Evolutionary conservation across 2,113 vertebrate species (phyloP), one percentile per base, ranked within the genome.

Genomic region (Nothocercus julius): DNA sequence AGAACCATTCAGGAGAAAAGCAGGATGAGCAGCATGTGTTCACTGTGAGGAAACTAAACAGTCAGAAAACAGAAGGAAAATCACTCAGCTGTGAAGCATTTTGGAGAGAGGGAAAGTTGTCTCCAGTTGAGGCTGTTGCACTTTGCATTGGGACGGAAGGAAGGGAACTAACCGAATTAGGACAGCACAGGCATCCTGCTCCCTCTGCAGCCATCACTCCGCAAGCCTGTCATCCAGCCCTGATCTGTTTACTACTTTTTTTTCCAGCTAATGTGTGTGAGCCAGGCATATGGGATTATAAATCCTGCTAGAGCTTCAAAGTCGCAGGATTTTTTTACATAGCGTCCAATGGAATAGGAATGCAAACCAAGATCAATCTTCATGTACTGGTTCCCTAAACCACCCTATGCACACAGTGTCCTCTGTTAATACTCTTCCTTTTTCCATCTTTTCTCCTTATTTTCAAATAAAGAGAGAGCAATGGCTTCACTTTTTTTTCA

Each of bases 251-350:
- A 21, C 38, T 40, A 45, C 27, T 24, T 25, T 61, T 73, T 49
- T 63, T 28, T 24, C 24, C 19, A 34, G 54, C 0, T 0, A 20
- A 27, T 38, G 4, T 15, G 34, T n/a, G 10, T 7, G 19, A n/a
- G 18, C 5, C 30, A 13, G 61, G 25, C 82, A 13, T 32, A 14
- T 1, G 8, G 5, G 27, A 19, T 3, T 30, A 13, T 32, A 87
- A 93, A 85, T 69, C 28, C 40, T 69, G 47, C 3, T 25, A 77
- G 28, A 3, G 8, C 44, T 73, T 38, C 19, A 51, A 20, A n/a
- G 20, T 25, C 15, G 36, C 36, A 36, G 36, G 8, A 36, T 3
- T 8, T 87, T 68, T 51, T 79, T n/a, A 21, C 30, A 70, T 30
- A 64, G 20, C 12, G 8, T 62, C 45, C 20, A 51, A 10, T 38